Conservation (phyloP, 2,797 vertebrate genomes). For the Leptatherina wallacei region DNA sequence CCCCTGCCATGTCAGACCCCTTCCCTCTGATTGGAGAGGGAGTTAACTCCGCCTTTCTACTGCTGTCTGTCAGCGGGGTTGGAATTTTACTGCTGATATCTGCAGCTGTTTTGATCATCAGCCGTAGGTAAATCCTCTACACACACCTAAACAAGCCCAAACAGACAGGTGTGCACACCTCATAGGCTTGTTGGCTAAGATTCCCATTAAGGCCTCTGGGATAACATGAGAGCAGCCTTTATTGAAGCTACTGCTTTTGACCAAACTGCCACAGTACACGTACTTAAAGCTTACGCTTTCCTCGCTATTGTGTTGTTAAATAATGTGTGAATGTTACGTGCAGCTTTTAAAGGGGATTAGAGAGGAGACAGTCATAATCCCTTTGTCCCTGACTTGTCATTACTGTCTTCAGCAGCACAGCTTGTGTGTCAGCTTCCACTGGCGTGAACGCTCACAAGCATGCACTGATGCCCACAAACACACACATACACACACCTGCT, state of each 20-base stretch:
- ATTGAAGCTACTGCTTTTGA: slow-evolving; percentile 36
- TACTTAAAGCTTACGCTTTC: slow-evolving; percentile 42
- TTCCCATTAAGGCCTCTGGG: slow-evolving; percentile 18
- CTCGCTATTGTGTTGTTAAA: slow-evolving; percentile 53
- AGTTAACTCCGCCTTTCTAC: slow-evolving; percentile 93
- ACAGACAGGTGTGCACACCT: slow-evolving; percentile 27
- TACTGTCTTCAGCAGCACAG: slow-evolving; percentile 67
- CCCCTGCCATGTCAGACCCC: slow-evolving; percentile 85
- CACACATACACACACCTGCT: slow-evolving; percentile 57
- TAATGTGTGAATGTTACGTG: slow-evolving; percentile 73
- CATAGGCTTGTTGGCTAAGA: slow-evolving; percentile 4
- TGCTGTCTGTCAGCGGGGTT: slow-evolving; percentile 94
- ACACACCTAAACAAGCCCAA: slow-evolving; percentile 25
- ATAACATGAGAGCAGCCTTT: slow-evolving; percentile 21
- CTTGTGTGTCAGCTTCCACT: slow-evolving; percentile 65
- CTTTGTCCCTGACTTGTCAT: slow-evolving; percentile 82
- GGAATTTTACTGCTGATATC: slow-evolving; percentile 95
- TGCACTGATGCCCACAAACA: slow-evolving; percentile 36
- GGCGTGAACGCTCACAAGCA: slow-evolving; percentile 38
- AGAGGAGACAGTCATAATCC: slow-evolving; percentile 83
- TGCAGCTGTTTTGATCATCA: slow-evolving; percentile 95
- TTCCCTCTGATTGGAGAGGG: slow-evolving; percentile 97
- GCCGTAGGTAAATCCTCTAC: slow-evolving; percentile 88
- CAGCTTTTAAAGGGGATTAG: slow-evolving; percentile 77
- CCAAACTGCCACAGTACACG: slow-evolving; percentile 25